Evolutionary conservation across 2,888 invertebrate genomes (phyloP), one percentile per base, ranked within the genome.

Genomic region (Celastrina argiolus): DNA sequence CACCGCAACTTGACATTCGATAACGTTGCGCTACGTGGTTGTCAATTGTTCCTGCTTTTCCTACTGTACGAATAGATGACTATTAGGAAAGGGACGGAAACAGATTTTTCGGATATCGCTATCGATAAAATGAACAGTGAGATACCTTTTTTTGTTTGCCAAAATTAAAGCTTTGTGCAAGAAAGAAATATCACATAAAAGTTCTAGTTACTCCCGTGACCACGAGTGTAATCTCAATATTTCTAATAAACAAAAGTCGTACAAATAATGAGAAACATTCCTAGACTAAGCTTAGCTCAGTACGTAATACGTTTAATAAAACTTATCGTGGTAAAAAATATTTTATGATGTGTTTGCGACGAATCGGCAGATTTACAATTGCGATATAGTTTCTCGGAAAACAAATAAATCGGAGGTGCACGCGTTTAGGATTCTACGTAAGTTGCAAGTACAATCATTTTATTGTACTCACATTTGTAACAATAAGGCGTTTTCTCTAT

Each of bases 331-430:
- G n/a, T 41, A 41, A 22, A 22, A 26, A 51, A 51, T 26, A 51
- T 51, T 51, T 22, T 51, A 51, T 51, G 51, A 51, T 26, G 51
- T 51, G 51, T 26, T 51, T 51, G 51, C 51, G 22, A 51, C 22
- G 51, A 51, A 51, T 51, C 51, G 51, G 51, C 51, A 51, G 51
- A 51, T 51, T 51, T 51, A 51, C 51, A 22, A 26, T 51, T 51
- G 51, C 51, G 51, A 51, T 51, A 51, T 12, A 51, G 63, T 42
- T 63, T 67, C 67, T 73, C 26, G 31, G 26, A 56, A 41, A 39
- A 36, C 16, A 14, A 65, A 34, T 41, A 42, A 34, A 58, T 63
- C 51, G 22, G 51, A 22, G 51, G 42, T 63, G 39, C 36, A 51
- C 31, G 22, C 18, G 63, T 56, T 56, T 36, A 16, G 45, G 36